Conservation (phyloP, 2,113 vertebrate species). For the Apodemus speciosus region DNA sequence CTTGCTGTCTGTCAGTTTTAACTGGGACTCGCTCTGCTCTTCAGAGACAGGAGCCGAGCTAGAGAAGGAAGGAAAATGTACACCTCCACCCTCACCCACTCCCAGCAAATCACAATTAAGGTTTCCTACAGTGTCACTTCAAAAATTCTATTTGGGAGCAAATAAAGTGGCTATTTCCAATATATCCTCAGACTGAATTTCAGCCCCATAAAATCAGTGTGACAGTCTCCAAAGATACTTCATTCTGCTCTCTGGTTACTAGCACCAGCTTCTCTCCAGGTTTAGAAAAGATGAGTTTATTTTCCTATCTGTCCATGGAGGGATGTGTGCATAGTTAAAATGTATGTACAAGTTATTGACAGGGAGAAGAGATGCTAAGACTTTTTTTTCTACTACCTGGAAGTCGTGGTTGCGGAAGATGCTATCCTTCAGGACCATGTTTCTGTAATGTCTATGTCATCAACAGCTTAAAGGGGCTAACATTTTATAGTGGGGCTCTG, state of each 20-base stretch:
- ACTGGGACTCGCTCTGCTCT: neutral
- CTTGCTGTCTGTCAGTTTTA: conserved; percentile 16
- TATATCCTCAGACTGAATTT: neutral
- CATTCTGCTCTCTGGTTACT: neutral
- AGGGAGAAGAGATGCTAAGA: neutral
- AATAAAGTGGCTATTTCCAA: neutral
- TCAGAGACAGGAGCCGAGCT: conserved; percentile 1
- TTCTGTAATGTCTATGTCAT: neutral
- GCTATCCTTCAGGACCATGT: neutral
- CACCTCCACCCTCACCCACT: neutral
- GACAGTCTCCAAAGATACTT: neutral
- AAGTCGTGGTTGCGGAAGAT: neutral
- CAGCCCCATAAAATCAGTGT: neutral
- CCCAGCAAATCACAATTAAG: neutral
- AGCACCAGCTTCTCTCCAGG: neutral
- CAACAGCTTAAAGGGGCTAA: neutral
- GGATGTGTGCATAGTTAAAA: neutral
- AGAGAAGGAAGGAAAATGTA: neutral
- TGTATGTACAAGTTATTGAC: neutral
- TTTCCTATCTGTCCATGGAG: neutral
- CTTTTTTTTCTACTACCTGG: neutral
- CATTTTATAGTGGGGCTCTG: neutral
- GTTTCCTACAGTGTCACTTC: neutral
- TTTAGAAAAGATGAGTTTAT: neutral
- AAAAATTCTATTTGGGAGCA: neutral